These are phyloP conservation scores for Austrofundulus limnaeus DNA, from an alignment of 2,113 vertebrate species.

Conservation along the genomic window DNA sequence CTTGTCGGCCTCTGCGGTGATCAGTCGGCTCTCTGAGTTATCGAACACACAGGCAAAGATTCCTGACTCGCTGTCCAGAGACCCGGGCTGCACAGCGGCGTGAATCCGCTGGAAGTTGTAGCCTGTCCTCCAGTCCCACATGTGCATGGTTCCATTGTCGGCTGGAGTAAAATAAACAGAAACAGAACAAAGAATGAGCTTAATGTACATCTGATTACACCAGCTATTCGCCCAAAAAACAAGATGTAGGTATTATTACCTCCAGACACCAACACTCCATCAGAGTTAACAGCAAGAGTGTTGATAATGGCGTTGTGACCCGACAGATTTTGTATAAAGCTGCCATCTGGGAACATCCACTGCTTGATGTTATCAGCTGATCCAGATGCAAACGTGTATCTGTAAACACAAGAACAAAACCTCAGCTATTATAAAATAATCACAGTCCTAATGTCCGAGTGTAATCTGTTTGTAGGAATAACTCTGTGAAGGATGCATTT, in stretches of 20 bases:
- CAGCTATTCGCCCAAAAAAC: neutral
- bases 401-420: conserved; percentile 62
- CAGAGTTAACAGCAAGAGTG: conserved; percentile 92
- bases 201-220: neutral
- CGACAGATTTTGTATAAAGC: conserved; percentile 97
- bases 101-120: conserved; percentile 98
- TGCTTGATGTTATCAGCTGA: conserved; percentile 99
- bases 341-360: conserved; percentile 98
- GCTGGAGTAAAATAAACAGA: conserved; percentile 69
- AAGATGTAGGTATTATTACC: conserved; percentile 79
- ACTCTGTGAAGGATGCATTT: too few relatives aligned
- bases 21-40: conserved; percentile 90
- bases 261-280: conserved; percentile 96
- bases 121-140: conserved; percentile 99
- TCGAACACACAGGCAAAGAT: conserved; percentile 97
- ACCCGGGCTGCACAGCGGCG: conserved; percentile 95
- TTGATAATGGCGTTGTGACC: conserved; percentile 98
- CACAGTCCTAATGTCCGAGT: neutral
- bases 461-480: neutral
- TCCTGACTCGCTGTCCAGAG: conserved; percentile 97
- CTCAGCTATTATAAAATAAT: neutral
- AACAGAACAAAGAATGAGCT: neutral
- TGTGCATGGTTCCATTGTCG: conserved; percentile 97
- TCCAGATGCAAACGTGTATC: conserved; percentile 97
- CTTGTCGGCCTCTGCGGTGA: conserved; percentile 97